Base-by-base conservation (phyloP, 1,140 invertebrate species). In the Drosophila yakuba region DNA sequence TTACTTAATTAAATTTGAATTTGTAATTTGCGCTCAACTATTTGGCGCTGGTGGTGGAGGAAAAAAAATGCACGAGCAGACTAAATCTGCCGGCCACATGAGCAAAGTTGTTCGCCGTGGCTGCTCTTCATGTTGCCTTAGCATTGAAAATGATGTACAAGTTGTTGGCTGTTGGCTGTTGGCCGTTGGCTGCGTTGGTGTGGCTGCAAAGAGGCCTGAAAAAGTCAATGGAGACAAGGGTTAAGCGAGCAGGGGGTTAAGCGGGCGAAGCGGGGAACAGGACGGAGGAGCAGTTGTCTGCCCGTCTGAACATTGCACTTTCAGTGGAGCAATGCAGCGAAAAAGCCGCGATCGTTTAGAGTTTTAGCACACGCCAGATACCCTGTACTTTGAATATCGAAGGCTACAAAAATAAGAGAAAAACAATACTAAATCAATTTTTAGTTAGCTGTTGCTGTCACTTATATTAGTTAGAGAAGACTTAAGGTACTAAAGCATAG, bases 1-100 rank as follows among this genome's bases (percentile, higher is more conserved):
- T 89, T 89, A 89, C 84, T 89, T 89, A 89, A 89, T 89, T 89
- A 89, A 89, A 89, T 89, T 89, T 89, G 84, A 89, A 89, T 89
- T 90, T 89, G 86, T 89, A 89, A 89, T 89, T 89, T 89, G 74
- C 80, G 66, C 61, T 67, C 80, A 74, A 85, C 84, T 89, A 89
- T 80, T 82, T 62, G 66, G 58, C 28, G 47, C 6, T n/a, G 66
- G 58, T 36, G 47, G 8, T 17, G 17, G 12, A 43, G 14, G 20
- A 20, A 20, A 79, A 61, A 48, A 55, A 69, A 39, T 14, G 38
- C 38, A 4, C 14, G 74, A 44, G 56, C 64, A 50, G 66, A 73
- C 74, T 58, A 82, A 88, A 86, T 88, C 80, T 89, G 84, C 84
- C 74, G 74, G 78, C 80, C 79, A 84, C 79, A 85, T 80, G 77